phyloP scores from a whole-genome alignment of 2,797 vertebrate genomes.

The Anableps anableps region DNA sequence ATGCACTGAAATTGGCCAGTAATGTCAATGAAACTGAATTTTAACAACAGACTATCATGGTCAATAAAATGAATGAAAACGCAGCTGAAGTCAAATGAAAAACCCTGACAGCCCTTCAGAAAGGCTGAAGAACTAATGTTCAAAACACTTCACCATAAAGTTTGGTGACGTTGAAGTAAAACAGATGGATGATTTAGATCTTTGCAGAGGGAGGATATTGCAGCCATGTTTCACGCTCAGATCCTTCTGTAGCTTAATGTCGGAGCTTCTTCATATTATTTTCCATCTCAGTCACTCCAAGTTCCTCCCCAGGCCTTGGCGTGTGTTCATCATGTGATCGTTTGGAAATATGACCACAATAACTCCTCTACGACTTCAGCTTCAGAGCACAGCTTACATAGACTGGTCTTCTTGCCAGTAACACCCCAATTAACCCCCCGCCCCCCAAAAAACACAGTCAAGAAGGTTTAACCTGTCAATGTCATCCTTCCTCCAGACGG shows the following conservation, averaged over 20 bases:
- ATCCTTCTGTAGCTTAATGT: not conserved
- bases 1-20: not conserved
- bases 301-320: constrained; percentile 62
- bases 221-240: too few species aligned
- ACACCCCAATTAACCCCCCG: not conserved
- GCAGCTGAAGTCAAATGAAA: not conserved
- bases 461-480: constrained; percentile 50
- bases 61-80: not conserved
- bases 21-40: not conserved
- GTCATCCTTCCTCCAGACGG: constrained; percentile 45
- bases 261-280: constrained; percentile 2
- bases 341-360: constrained; percentile 27
- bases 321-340: constrained; percentile 75
- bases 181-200: not conserved
- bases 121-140: not conserved
- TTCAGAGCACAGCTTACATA: not conserved
- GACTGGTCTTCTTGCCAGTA: fast-evolving
- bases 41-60: not conserved
- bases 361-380: not conserved
- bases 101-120: not conserved
- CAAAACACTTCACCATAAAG: not conserved
- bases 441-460: not conserved
- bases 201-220: not conserved
- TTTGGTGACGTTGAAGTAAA: too few species aligned
- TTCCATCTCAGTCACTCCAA: constrained; percentile 34